phyloP scores from a whole-genome alignment of 64 coral and sea anemone genomes.

The Anthopleura sola region DNA sequence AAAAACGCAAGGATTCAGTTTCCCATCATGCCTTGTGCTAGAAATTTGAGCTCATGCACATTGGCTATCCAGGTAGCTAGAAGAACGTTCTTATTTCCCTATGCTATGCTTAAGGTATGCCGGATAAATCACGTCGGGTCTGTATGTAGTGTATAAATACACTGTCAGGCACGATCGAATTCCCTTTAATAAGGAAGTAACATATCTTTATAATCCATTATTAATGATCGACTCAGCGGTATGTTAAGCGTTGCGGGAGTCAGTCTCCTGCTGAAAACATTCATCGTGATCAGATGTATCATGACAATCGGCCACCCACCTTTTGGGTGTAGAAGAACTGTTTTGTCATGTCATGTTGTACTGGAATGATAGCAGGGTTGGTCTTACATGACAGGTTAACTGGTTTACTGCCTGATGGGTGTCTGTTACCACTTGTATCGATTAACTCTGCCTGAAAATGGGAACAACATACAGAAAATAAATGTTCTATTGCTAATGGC shows the following conservation, averaged over 20 bases:
- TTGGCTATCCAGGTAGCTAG: too few relatives aligned
- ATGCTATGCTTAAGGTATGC: too few relatives aligned
- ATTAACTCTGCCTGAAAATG: neutral
- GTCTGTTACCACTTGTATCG: constrained; percentile 11
- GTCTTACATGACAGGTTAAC: constrained; percentile 70
- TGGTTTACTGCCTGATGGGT: constrained; percentile 27
- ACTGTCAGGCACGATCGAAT: neutral
- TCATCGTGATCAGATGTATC: neutral
- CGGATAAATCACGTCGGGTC: too few relatives aligned
- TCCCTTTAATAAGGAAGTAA: neutral
- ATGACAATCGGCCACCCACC: neutral
- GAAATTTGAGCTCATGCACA: too few relatives aligned
- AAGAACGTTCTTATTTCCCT: too few relatives aligned
- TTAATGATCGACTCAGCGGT: neutral
- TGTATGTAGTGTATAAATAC: too few relatives aligned
- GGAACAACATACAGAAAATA: too few relatives aligned
- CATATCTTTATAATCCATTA: neutral
- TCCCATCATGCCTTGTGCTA: too few relatives aligned
- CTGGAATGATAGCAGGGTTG: constrained; percentile 70
- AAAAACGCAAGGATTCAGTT: too few relatives aligned
- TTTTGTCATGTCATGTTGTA: constrained; percentile 87
- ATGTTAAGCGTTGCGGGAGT: neutral
- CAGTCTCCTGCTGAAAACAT: neutral
- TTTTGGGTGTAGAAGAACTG: constrained; percentile 76
- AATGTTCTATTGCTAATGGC: too few relatives aligned